A percentile compares a stretch with the other conserved stretches of the same genome.
Evolutionary conservation across 2,797 vertebrate species (phyloP).

Genomic region (Onychomys torridus): DNA sequence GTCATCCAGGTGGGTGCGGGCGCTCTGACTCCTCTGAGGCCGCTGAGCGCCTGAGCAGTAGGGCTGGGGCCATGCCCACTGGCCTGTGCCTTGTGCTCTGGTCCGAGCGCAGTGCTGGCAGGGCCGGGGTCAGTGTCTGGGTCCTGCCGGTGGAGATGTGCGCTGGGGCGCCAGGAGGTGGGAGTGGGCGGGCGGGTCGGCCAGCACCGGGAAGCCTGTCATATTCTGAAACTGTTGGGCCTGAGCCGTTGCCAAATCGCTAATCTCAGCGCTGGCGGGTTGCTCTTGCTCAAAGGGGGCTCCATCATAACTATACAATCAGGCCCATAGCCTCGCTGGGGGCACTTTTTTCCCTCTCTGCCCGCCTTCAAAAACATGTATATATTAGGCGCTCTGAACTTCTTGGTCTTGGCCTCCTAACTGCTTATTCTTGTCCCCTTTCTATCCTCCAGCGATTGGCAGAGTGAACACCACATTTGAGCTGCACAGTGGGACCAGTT

Average conservation of each 20-base stretch:
- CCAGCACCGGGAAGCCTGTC: conserved; percentile 97
- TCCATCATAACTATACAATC: conserved; percentile 94
- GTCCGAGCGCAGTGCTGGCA: conserved; percentile 95
- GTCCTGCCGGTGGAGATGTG: conserved; percentile 95
- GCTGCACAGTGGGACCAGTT: conserved; percentile 95
- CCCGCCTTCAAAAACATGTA: conserved; percentile 95
- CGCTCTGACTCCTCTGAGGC: too few relatives aligned
- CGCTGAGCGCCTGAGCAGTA: conserved; percentile 89
- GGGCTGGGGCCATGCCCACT: conserved; percentile 94
- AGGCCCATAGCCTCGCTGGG: conserved; percentile 92
- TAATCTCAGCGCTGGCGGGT: conserved; percentile 94
- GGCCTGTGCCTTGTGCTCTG: conserved; percentile 96
- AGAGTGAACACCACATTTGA: conserved; percentile 96
- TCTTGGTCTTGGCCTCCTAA: conserved; percentile 96
- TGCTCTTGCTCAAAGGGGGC: conserved; percentile 97
- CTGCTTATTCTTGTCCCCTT: conserved; percentile 95
- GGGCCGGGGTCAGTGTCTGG: conserved; percentile 95
- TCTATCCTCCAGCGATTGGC: conserved; percentile 99
- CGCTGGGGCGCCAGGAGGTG: conserved; percentile 86
- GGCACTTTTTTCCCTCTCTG: conserved; percentile 89
- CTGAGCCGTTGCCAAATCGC: conserved; percentile 96
- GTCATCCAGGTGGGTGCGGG: too few relatives aligned
- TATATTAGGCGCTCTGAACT: conserved; percentile 95
- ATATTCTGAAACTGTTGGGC: conserved; percentile 95
- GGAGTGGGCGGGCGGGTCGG: conserved; percentile 95